Evolutionary conservation across 30 jellyfish, hydroid and myxozoan genomes (phyloP).

Genomic region (Clytia hemisphaerica): DNA sequence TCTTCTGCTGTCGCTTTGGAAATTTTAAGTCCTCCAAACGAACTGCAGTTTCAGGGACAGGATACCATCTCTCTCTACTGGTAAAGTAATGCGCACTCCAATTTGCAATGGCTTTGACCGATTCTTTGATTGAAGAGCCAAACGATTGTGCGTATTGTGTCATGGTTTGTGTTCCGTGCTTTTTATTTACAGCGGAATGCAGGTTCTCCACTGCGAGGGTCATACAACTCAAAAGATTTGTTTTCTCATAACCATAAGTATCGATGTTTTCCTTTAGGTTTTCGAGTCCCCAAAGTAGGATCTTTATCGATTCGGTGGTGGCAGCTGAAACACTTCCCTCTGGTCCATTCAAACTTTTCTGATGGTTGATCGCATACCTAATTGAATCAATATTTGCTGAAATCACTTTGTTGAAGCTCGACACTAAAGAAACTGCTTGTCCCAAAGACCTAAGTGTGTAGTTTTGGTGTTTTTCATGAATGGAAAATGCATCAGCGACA

Average conservation of each 20-base stretch:
- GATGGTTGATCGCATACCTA: background rate
- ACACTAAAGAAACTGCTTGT: constrained; percentile 13
- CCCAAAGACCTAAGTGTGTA: background rate
- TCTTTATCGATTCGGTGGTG: background rate
- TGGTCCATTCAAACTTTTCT: no score
- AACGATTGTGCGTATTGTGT: constrained; percentile 22
- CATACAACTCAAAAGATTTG: no score
- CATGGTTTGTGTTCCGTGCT: no score
- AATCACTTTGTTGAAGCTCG: background rate
- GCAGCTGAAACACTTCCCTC: no score
- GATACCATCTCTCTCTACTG: no score
- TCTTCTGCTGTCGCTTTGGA: background rate
- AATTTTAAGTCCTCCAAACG: background rate
- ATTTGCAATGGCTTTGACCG: constrained; percentile 5
- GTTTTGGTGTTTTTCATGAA: constrained; percentile 9
- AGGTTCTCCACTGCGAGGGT: no score
- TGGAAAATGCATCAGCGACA: constrained; percentile 26
- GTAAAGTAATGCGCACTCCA: constrained; percentile 25
- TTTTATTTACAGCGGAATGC: no score
- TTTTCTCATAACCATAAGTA: background rate
- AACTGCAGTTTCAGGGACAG: background rate
- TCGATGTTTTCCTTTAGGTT: background rate
- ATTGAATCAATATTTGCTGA: background rate
- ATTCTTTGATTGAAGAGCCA: background rate
- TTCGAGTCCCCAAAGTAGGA: constrained; percentile 9